Base-by-base conservation (phyloP, 2,113 vertebrate genomes). In the Mobula hypostoma region DNA sequence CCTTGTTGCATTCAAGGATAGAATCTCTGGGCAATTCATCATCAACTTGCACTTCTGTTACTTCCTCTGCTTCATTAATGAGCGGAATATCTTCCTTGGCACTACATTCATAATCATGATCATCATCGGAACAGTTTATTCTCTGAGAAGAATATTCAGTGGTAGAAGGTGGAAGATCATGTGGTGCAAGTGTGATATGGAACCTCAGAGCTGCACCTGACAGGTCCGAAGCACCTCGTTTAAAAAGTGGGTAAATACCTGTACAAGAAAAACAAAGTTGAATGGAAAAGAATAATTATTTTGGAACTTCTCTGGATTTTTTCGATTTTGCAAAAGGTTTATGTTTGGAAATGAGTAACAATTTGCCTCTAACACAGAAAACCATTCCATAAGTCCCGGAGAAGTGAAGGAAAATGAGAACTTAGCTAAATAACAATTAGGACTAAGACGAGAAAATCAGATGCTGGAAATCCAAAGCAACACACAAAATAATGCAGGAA, bases 231-330 rank as follows among this genome's bases (percentile, higher is more conserved):
- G 98, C 97, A 0, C 98, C 97, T 95, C 97, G 96, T 70, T 98
- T 96, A 96, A 99, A 99, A 63, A 99, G 36, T 0, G 98, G 98
- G 94, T 98, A 99, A 12, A 99, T 97, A 0, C 98, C 99, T 99
- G 95, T 4, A 5, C 95, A 96, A 78, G 40, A 77, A 68, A 32
- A 9, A 36, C 70, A 36, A 24, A 15, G 32, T 76, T 72, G 21
- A 74, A 61, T 79, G 74, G 80, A 95, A 21, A 94, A 19, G 90
- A 36, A 79, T 32, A 14, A 24, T 88, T n/a, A 94, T 32, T 80
- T 19, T 94, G 36, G 24, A 36, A 36, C 7, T 92, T 76, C 68
- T 74, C 36, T 90, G 24, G 91, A 70, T 40, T 36, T 61, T 32
- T 92, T 72, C 21, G 21, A 66, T 72, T 40, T 48, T 72, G 7